Evolutionary conservation across 2,113 vertebrate genomes (phyloP).

Genomic region (Oncorhynchus clarkii): DNA sequence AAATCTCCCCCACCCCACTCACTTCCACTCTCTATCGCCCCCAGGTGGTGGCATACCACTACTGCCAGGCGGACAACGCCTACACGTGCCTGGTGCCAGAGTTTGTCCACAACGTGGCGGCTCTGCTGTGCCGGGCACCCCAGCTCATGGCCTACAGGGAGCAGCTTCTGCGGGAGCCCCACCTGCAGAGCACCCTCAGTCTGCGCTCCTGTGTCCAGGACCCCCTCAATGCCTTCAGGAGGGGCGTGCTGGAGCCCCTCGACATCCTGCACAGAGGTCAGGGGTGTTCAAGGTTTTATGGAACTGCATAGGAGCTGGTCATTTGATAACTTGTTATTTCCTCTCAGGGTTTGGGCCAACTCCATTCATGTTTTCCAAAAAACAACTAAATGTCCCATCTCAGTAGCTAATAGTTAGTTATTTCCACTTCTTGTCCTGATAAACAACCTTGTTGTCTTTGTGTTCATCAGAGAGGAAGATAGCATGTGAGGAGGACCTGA

Average conservation of each 20-base stretch:
- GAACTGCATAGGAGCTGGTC: too few relatives aligned
- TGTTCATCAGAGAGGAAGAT: constrained; percentile 90
- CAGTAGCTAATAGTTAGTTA: too few relatives aligned
- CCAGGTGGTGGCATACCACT: constrained; percentile 97
- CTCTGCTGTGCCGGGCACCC: constrained; percentile 92
- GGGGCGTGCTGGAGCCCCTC: constrained; percentile 91
- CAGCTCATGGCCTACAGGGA: constrained; percentile 91
- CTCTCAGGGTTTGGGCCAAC: too few relatives aligned
- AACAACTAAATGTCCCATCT: too few relatives aligned
- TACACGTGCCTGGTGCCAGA: constrained; percentile 98
- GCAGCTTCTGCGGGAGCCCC: constrained; percentile 91
- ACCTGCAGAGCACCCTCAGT: constrained; percentile 94
- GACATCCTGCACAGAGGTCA: constrained; percentile 92
- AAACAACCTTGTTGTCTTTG: neutral
- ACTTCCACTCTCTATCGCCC: too few relatives aligned
- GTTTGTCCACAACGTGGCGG: constrained; percentile 98
- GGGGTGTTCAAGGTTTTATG: too few relatives aligned
- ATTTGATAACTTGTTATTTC: too few relatives aligned
- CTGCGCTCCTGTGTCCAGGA: constrained; percentile 96
- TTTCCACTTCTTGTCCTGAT: too few relatives aligned
- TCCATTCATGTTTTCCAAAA: too few relatives aligned
- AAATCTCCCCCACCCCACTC: too few relatives aligned
- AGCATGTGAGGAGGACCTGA: constrained; percentile 92
- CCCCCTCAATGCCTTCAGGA: constrained; percentile 89
- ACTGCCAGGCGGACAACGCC: constrained; percentile 98